phyloP scores from a whole-genome alignment of 2,113 vertebrate genomes.

The Puffinus mauretanicus region DNA sequence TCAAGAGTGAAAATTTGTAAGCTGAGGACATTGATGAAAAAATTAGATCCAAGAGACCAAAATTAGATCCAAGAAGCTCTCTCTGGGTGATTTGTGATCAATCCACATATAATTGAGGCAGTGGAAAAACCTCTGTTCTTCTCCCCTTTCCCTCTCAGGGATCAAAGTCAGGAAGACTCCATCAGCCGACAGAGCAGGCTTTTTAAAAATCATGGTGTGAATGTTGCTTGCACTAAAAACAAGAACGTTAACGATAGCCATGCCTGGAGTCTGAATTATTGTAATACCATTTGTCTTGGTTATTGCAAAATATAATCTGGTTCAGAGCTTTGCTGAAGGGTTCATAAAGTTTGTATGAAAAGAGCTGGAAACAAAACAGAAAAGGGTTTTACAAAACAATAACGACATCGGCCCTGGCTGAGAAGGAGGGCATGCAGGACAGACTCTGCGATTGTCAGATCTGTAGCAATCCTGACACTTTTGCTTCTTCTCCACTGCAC shows the following conservation, averaged over 20 bases:
- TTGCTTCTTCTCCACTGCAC: background rate
- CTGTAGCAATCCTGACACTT: background rate
- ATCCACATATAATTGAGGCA: background rate
- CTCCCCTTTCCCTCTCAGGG: background rate
- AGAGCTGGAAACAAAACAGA: background rate
- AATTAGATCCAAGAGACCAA: background rate
- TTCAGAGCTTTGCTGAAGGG: constrained; percentile 17
- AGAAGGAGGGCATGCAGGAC: background rate
- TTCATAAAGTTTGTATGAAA: constrained; percentile 2
- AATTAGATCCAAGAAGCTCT: background rate
- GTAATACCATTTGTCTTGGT: constrained; percentile 22
- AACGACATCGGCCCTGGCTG: background rate
- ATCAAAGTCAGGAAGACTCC: background rate
- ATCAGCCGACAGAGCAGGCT: background rate
- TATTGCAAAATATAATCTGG: background rate
- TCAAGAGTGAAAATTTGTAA: background rate
- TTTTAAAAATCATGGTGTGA: background rate
- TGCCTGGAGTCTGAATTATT: background rate
- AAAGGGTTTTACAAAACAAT: background rate
- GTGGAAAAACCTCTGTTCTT: background rate
- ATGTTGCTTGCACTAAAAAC: background rate
- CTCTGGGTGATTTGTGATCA: background rate
- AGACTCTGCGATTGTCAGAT: background rate
- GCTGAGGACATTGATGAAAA: background rate
- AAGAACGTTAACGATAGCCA: background rate